These are phyloP conservation scores for Tribolium castaneum DNA, from an alignment of 1,140 invertebrate genomes.

Conservation along the genomic window DNA sequence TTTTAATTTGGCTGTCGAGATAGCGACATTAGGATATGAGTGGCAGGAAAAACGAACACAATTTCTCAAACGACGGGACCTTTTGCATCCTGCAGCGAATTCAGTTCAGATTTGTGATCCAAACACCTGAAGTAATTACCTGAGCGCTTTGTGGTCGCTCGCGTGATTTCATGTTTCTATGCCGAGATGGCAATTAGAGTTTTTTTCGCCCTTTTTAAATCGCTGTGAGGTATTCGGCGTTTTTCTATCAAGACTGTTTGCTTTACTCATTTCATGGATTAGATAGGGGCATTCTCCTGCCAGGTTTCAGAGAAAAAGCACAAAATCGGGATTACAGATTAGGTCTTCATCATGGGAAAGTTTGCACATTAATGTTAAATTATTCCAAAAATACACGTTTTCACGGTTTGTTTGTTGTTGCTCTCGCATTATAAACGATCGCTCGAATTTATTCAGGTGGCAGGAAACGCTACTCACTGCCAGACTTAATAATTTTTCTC, in stretches of 20 bases:
- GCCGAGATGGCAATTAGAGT: conserved; percentile 28
- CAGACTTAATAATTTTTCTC: background rate
- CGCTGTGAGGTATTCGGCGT: conserved; percentile 27
- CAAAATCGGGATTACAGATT: background rate
- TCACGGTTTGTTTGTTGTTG: conserved; percentile 21
- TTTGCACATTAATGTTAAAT: conserved; percentile 18
- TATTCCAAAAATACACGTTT: conserved; percentile 26
- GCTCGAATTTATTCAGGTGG: background rate
- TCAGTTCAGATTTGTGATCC: conserved; percentile 25
- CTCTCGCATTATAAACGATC: conserved; percentile 21
- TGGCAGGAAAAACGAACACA: conserved; percentile 2
- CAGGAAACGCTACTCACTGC: background rate
- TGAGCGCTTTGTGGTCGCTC: conserved; percentile 15
- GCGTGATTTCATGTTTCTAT: conserved; percentile 29
- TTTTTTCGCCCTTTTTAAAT: conserved; percentile 2
- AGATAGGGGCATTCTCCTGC: background rate
- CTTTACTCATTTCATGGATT: background rate
- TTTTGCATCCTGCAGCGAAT: conserved; percentile 9
- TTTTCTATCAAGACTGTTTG: conserved; percentile 3
- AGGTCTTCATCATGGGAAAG: conserved; percentile 18
- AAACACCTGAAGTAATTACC: conserved; percentile 27
- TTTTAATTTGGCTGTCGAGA: conserved; percentile 18
- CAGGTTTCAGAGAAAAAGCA: background rate
- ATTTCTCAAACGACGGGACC: conserved; percentile 25
- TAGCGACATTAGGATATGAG: conserved; percentile 15